A percentile compares a stretch with the other conserved stretches of the same genome.
These are phyloP conservation scores for Anastatus disparis DNA, from an alignment of 1,140 invertebrate species.

Conservation along the genomic window DNA sequence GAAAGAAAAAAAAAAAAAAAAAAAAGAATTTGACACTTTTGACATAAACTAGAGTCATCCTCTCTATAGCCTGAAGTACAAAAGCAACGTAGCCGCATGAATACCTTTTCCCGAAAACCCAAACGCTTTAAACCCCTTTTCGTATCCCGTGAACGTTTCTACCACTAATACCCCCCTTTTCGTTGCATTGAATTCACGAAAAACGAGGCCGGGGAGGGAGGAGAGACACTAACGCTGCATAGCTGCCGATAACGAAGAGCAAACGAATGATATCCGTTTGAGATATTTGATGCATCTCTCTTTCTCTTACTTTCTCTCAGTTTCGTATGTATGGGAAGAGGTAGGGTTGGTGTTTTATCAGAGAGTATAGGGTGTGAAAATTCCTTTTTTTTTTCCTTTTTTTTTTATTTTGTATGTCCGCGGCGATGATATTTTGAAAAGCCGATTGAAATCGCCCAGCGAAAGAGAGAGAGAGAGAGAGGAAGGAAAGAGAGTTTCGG, in stretches of 20 bases:
- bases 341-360: too few relatives aligned
- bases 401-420: conserved; percentile 14
- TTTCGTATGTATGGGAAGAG: too few relatives aligned
- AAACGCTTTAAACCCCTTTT: neutral
- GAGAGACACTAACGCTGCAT: neutral
- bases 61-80: too few relatives aligned
- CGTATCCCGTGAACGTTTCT: conserved; percentile 7
- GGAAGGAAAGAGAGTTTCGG: neutral
- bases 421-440: conserved; percentile 25
- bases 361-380: too few relatives aligned
- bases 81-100: too few relatives aligned
- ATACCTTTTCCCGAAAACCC: too few relatives aligned
- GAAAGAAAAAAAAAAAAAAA: too few relatives aligned
- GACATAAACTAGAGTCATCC: neutral
- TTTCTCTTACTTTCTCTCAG: too few relatives aligned
- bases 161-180: neutral
- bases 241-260: conserved; percentile 47
- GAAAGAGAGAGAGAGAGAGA: conserved; percentile 12
- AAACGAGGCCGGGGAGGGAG: neutral
- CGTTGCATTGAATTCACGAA: conserved; percentile 3
- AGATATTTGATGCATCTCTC: conserved; percentile 45
- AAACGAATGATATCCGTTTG: conserved; percentile 49
- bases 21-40: neutral
- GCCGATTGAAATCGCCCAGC: conserved; percentile 28
- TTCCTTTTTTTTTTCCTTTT: too few relatives aligned